Base-by-base conservation (phyloP, 37 sponge, comb jelly and placozoan genomes). In the Halisarca cf. caerulea region DNA sequence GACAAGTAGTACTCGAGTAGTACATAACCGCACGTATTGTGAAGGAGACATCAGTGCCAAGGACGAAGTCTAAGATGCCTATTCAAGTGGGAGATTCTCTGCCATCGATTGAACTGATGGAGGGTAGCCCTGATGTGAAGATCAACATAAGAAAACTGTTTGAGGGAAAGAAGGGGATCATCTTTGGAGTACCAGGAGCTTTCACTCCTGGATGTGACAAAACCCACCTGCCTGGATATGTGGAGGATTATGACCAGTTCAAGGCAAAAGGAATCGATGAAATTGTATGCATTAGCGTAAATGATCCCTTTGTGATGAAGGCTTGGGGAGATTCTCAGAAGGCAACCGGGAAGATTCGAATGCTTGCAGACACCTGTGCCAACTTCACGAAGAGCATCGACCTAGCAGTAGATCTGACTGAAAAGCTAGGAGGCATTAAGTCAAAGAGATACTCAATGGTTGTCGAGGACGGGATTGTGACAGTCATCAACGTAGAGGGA, bases 141-240 rank as follows among this genome's bases (percentile, higher is more conserved):
- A 93, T 98, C 20, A 92, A 96, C 78, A 84, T 98, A 8, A 79
- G 54, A 66, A 89, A 96, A 24, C 85, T 98, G 78, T 98, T 98
- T 75, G 80, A 82, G n/a, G 93, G 91, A 15, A 96, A 94, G 75
- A 91, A 85, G 59, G 99, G 99, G 0, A 83, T 98, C 47, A 41
- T 98, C 0, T 96, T 98, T 72, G 96, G 79, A 14, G 92, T 98
- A 1, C 99, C 99, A 23, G 99, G 99, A 23, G 99, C 99, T 33
- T 98, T 96, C 78, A 98, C 99, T 32, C 99, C 99, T 7, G 89
- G 87, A 25, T 98, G 99, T 68, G 73, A 86, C 32, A 82, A 96
- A 90, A 94, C 90, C 34, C 99, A 98, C 72, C 84, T 98, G 39
- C 99, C 96, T 34, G 96, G 99, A 6, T 98, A 89, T 81, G 54